Evolutionary conservation across 2,113 vertebrate genomes (phyloP).

Genomic region (Lycaon pictus): DNA sequence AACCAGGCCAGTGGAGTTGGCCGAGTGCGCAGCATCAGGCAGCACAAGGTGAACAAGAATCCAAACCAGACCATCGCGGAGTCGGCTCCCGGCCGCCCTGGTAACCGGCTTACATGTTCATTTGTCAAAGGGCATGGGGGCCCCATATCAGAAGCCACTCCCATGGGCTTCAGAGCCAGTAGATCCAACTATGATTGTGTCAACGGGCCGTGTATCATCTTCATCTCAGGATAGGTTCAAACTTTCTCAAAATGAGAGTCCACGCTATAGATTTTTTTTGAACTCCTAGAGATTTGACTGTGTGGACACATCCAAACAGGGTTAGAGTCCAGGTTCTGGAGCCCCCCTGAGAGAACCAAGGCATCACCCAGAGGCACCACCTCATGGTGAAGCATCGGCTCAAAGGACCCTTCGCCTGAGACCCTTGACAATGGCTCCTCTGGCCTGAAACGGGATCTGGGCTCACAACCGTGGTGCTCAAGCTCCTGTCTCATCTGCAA

Average conservation of each 20-base stretch:
- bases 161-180: not conserved
- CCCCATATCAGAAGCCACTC: not conserved
- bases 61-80: not conserved
- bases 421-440: not conserved
- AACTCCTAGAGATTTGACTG: not conserved
- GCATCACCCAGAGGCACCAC: not conserved
- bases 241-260: constrained; percentile 3
- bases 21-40: not conserved
- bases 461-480: not conserved
- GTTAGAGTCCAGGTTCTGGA: not conserved
- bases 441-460: not conserved
- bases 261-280: not conserved
- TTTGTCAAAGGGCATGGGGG: not conserved
- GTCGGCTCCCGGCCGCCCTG: not conserved
- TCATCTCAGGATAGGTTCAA: not conserved
- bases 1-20: not conserved
- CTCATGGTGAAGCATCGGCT: accelerated
- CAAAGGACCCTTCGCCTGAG: not conserved
- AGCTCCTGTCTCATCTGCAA: not conserved
- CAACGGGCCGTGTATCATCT: not conserved
- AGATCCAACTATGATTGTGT: not conserved
- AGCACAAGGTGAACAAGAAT: not conserved
- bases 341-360: not conserved
- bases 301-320: not conserved
- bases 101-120: not conserved